Conservation (phyloP, 2,113 vertebrate species). For the Caranx ignobilis region DNA sequence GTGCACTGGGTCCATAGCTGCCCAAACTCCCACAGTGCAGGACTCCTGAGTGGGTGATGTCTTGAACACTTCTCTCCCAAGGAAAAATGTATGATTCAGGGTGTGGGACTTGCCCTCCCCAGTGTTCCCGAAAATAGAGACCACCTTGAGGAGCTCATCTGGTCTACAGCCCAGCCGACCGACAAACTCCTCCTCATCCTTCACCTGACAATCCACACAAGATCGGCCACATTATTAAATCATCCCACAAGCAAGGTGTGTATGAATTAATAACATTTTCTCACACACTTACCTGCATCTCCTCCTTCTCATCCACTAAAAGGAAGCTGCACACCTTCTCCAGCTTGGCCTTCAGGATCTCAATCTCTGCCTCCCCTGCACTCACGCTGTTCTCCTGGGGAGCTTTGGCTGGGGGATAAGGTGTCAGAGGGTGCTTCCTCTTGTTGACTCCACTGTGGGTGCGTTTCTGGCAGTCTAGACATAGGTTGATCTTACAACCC, state of each 20-base stretch:
- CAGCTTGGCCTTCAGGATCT: constrained; percentile 88
- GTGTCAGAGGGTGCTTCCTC: constrained; percentile 90
- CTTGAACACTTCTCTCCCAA: constrained; percentile 96
- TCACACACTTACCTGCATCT: constrained; percentile 89
- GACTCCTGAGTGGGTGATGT: constrained; percentile 97
- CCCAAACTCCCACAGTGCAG: constrained; percentile 98
- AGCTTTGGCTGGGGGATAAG: constrained; percentile 78
- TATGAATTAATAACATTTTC: not conserved
- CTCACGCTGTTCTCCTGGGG: constrained; percentile 68
- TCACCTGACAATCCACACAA: constrained; percentile 85
- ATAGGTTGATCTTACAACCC: constrained; percentile 95
- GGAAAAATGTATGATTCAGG: constrained; percentile 98
- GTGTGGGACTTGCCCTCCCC: constrained; percentile 99
- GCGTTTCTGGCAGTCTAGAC: constrained; percentile 95
- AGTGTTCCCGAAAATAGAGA: constrained; percentile 98
- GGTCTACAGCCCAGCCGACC: constrained; percentile 89
- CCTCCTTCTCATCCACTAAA: constrained; percentile 95
- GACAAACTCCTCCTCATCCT: constrained; percentile 93
- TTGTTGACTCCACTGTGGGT: constrained; percentile 93
- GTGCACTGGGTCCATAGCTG: constrained; percentile 94
- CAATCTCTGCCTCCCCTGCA: constrained; percentile 84
- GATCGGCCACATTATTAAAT: not conserved
- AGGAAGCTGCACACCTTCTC: constrained; percentile 95
- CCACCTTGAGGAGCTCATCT: constrained; percentile 96
- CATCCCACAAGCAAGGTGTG: not conserved